Evolutionary conservation across 2,888 invertebrate genomes (phyloP), one percentile per base, ranked within the genome.

Genomic region (Parascotia fuliginaria): DNA sequence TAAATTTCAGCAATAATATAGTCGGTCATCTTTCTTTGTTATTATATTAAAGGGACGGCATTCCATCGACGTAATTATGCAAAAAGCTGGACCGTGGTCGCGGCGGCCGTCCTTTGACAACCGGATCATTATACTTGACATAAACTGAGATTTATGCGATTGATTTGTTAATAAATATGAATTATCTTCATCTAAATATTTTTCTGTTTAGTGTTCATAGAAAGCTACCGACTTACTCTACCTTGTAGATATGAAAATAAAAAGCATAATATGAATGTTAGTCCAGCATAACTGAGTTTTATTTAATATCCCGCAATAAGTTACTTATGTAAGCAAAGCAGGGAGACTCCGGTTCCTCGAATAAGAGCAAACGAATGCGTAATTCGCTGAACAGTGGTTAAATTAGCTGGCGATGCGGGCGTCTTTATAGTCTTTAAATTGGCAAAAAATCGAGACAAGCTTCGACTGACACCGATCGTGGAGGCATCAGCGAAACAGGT

Each of bases 401-500:
- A 91, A 92, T 92, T 92, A 92, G 92, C 84, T 68, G 82, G 73
- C 85, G 85, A 90, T 87, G 89, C 90, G 89, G 89, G 89, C 90
- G 84, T 89, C 89, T 90, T 89, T 88, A 90, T 87, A 90, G 87
- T 85, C 83, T 80, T 85, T 88, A 91, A 90, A 91, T 89, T 91
- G 89, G 89, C 90, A 92, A 92, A 92, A 92, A 92, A 88, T 85
- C 79, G 83, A 81, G 85, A 90, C 91, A 89, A 86, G 85, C 76
- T 75, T 77, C 82, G 82, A 79, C 79, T 88, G 92, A 92, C 92
- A 92, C 89, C 87, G 90, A 90, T 89, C 89, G 87, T 76, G 84
- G 89, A 89, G 89, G 90, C 89, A 91, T 90, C 89, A 85, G 77
- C 84, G 89, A 90, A 92, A 91, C 92, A 92, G 91, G 91, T 92